Evolutionary conservation across 1,140 invertebrate species (phyloP), one percentile per base, ranked within the genome.

Genomic region (Goniozus legneri): DNA sequence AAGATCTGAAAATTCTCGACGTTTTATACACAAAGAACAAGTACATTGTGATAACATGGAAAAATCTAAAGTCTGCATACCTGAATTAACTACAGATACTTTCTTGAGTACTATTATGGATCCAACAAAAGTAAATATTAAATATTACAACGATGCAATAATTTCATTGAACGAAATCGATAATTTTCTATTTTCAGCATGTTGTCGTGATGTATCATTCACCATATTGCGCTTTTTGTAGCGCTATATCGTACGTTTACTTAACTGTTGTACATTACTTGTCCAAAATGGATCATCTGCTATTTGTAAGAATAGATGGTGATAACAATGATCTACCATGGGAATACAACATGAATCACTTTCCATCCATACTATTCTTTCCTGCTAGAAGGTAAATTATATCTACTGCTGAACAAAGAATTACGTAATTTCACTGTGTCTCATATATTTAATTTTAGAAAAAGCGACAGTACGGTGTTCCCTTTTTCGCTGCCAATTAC

Each of bases 311-410:
- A 34, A 80, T 92, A n/a, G 88, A 92, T 73, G 87, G 85, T 12
- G 84, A 88, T 56, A 77, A 79, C 1, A 88, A 92, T 73, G 87
- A 90, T 73, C 73, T 92, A 41, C 87, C 88, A 2, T 91, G 88
- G 88, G 82, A 87, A 62, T 91, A 84, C 67, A 86, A 83, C 18
- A 84, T 85, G 70, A 81, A 84, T 59, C 76, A 73, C 20, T 89
- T 85, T 76, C 89, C 89, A 7, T 82, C 84, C 0, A 78, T 92
- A 27, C 69, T 91, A 12, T 84, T 91, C 52, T 87, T 88, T 58
- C 86, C 87, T 20, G 78, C 81, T 1, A 68, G 75, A 57, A 80
- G 79, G 84, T 86, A 73, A 65, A 57, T 36, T 43, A 22, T 32
- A 38, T 10, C 13, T 33, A 31, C 3, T n/a, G 27, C n/a, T 12